Percentiles rank a stretch among this genome's conserved stretches.
Evolutionary conservation across 2,888 invertebrate genomes (phyloP).

Genomic region (Pseudoips prasinana): DNA sequence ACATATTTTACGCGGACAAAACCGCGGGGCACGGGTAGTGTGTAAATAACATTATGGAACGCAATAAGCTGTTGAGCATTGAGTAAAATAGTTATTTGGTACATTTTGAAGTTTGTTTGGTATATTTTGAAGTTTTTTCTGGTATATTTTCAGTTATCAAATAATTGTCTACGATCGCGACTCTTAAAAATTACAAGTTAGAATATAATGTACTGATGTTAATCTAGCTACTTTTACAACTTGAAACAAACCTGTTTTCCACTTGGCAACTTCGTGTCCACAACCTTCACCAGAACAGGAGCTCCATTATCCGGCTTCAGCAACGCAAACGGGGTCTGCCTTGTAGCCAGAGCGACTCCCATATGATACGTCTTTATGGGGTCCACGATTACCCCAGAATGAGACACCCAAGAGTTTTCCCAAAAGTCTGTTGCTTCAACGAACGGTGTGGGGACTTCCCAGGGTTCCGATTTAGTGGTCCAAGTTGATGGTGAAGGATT

Average conservation of each 20-base stretch:
- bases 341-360: slow-evolving; percentile 83
- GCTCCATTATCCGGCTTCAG: slow-evolving; percentile 85
- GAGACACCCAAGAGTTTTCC: slow-evolving; percentile 40
- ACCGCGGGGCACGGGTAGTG: too few relatives aligned
- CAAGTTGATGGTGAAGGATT: slow-evolving; percentile 35
- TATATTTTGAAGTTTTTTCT: too few relatives aligned
- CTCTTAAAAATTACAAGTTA: too few relatives aligned
- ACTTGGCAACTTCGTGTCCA: slow-evolving; percentile 74
- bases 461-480: slow-evolving; percentile 32
- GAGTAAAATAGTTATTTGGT: too few relatives aligned
- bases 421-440: slow-evolving; percentile 36
- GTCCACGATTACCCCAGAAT: slow-evolving; percentile 84
- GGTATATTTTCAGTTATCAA: too few relatives aligned
- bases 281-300: slow-evolving; percentile 86
- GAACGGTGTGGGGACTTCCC: slow-evolving; percentile 40
- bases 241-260: slow-evolving; percentile 69
- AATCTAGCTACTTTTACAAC: too few relatives aligned
- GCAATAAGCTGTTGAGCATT: too few relatives aligned
- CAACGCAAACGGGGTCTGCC: slow-evolving; percentile 87
- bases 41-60: too few relatives aligned
- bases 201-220: too few relatives aligned
- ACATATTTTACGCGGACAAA: too few relatives aligned
- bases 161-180: too few relatives aligned
- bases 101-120: too few relatives aligned
- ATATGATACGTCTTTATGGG: slow-evolving; percentile 87